A percentile compares a stretch with the other conserved stretches of the same genome.
These are phyloP conservation scores for Solen grandis DNA, from an alignment of 1,140 invertebrate genomes.

Conservation along the genomic window DNA sequence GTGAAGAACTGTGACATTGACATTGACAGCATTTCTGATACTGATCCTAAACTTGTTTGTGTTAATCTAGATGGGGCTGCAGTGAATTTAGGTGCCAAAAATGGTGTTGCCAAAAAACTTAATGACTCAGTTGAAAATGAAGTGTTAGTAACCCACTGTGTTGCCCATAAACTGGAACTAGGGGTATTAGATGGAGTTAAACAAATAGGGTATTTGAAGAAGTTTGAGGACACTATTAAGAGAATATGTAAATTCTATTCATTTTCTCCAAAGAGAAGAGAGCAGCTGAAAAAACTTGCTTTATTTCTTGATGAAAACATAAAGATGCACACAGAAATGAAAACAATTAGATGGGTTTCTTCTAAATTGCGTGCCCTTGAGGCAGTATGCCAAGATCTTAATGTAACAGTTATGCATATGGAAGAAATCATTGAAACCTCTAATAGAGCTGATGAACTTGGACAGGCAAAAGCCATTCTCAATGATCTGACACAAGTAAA, in stretches of 20 bases:
- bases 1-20: neutral
- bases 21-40: too few relatives aligned
- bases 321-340: constrained; percentile 10
- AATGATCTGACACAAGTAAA: too few relatives aligned
- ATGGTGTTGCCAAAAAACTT: neutral
- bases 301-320: neutral
- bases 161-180: too few relatives aligned
- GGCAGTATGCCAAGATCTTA: too few relatives aligned
- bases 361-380: neutral
- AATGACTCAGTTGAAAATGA: too few relatives aligned
- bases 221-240: neutral
- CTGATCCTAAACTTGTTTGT: neutral
- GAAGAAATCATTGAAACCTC: neutral
- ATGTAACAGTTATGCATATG: too few relatives aligned
- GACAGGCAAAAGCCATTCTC: constrained; percentile 9
- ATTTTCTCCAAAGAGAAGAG: constrained; percentile 12
- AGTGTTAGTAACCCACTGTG: too few relatives aligned
- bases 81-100: too few relatives aligned
- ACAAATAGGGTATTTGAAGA: neutral
- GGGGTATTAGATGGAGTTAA: neutral
- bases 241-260: constrained; percentile 22
- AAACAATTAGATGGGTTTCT: constrained; percentile 15
- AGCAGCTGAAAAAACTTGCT: neutral
- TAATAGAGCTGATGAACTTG: constrained; percentile 7
- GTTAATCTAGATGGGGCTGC: too few relatives aligned